Evolutionary conservation across 2,888 invertebrate genomes (phyloP), one percentile per base, ranked within the genome.

Genomic region (Drosophila borealis): DNA sequence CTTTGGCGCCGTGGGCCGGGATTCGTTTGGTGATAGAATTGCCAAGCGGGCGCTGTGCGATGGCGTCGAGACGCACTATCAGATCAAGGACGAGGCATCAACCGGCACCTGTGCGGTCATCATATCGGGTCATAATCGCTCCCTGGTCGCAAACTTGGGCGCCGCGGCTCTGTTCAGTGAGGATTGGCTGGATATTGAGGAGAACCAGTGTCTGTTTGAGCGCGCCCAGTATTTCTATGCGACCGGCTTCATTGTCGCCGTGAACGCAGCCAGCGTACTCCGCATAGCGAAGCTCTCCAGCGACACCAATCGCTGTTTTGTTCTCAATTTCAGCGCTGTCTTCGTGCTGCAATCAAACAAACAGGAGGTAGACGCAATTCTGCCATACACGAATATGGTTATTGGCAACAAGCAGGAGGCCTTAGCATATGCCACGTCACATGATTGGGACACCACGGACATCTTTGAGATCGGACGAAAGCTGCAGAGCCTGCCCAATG

Each of bases 231-330:
- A 37, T 21, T 74, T 59, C 44, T 86, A 86, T 54, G 51, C 72
- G 0, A 86, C 85, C 0, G 89, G 89, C 8, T 86, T 89, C 29
- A 82, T 86, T 36, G 21, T 89, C 10, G 87, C 85, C 4, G 78
- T 86, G n/a, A 62, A 67, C 11, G 13, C 83, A 0, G 2, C n/a
- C 0, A 60, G 50, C 2, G 71, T 80, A 0, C 25, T 67, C 0
- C 69, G 57, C 0, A 14, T 89, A 0, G 60, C 80, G 3, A 48
- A 68, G 21, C 8, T 41, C 2, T 59, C 70, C 3, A 53, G 57
- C 29, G 67, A 67, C 0, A 49, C 55, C 4, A 56, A 70, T 3
- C 78, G 70, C 3, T 63, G 10, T 6, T 54, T 75, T 34, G 59
- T 88, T 19, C 49, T 85, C 0, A 85, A 85, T 49, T 64, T 85